Evolutionary conservation across 2,888 invertebrate species (phyloP).

Genomic region (Phortica okadai): DNA sequence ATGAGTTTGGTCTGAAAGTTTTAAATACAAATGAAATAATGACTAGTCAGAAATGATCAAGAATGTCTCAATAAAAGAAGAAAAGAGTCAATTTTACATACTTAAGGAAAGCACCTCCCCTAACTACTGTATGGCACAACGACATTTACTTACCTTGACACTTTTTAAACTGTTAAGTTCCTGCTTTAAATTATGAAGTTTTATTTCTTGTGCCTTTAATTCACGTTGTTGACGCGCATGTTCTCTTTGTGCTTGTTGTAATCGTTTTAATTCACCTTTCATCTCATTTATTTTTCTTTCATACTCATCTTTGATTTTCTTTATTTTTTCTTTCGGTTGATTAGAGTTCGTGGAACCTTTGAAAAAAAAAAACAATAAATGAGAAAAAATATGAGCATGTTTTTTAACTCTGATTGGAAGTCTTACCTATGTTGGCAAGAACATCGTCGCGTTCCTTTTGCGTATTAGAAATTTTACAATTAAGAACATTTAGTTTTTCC

Average conservation of each 20-base stretch:
- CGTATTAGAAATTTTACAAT: constrained; percentile 90
- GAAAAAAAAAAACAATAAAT: background rate
- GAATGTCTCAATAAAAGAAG: too few species aligned
- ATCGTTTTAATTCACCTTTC: constrained; percentile 89
- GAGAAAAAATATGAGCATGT: background rate
- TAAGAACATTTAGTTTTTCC: constrained; percentile 89
- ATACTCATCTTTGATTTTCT: constrained; percentile 91
- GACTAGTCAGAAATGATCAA: too few species aligned
- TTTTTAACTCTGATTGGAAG: too few species aligned
- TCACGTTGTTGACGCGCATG: constrained; percentile 90
- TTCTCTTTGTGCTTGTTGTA: constrained; percentile 92
- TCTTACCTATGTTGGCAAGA: constrained; percentile 78
- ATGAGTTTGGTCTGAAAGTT: constrained; percentile 84
- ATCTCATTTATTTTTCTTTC: constrained; percentile 89
- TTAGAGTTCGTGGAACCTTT: constrained; percentile 53
- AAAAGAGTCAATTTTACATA: too few species aligned
- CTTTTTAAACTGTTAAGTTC: constrained; percentile 90
- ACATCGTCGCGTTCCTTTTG: constrained; percentile 95
- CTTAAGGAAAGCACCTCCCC: too few species aligned
- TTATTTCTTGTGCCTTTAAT: constrained; percentile 85
- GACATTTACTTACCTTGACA: constrained; percentile 80
- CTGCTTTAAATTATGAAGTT: constrained; percentile 83
- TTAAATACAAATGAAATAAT: background rate
- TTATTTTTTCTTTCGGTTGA: constrained; percentile 80
- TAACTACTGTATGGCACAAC: too few species aligned